These are phyloP conservation scores for Adelognathus sp. DNA, from an alignment of 2,888 invertebrate species.

Conservation along the genomic window DNA sequence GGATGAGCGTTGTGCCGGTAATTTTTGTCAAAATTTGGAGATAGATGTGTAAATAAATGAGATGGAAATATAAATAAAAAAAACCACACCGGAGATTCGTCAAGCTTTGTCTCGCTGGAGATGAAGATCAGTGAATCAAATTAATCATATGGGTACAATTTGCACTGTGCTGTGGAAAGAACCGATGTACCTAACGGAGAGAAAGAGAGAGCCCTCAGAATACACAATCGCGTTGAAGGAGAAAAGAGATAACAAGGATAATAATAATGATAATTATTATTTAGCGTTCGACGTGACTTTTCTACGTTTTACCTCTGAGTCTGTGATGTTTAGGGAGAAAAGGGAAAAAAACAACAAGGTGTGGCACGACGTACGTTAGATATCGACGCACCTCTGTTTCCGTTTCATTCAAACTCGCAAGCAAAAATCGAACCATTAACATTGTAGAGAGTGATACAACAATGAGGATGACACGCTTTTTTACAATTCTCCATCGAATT, in stretches of 20 bases:
- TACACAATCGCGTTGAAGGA: conserved; percentile 29
- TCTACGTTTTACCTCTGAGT: conserved; percentile 63
- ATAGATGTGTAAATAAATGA: conserved; percentile 32
- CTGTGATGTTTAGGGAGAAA: conserved; percentile 57
- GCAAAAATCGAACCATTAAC: background rate
- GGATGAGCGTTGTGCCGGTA: background rate
- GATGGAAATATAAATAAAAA: background rate
- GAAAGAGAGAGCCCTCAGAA: conserved; percentile 30
- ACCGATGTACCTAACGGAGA: conserved; percentile 40
- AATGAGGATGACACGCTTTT: conserved; percentile 14
- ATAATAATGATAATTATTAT: too few species aligned
- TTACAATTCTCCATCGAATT: conserved; percentile 1
- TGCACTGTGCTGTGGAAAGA: conserved; percentile 40
- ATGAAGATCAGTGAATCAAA: conserved; percentile 41
- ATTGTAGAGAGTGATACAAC: background rate
- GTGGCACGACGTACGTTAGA: conserved; percentile 47
- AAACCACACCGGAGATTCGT: conserved; percentile 22
- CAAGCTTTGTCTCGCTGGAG: conserved; percentile 20
- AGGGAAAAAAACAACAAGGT: conserved; percentile 30
- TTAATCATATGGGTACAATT: conserved; percentile 52
- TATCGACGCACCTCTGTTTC: conserved; percentile 50
- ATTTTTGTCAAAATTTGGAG: background rate
- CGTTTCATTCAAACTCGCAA: conserved; percentile 34
- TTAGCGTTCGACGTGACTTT: conserved; percentile 60
- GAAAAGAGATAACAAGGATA: conserved; percentile 21